Conservation (phyloP, 2,113 vertebrate genomes). For the Mormyrus lacerda region DNA sequence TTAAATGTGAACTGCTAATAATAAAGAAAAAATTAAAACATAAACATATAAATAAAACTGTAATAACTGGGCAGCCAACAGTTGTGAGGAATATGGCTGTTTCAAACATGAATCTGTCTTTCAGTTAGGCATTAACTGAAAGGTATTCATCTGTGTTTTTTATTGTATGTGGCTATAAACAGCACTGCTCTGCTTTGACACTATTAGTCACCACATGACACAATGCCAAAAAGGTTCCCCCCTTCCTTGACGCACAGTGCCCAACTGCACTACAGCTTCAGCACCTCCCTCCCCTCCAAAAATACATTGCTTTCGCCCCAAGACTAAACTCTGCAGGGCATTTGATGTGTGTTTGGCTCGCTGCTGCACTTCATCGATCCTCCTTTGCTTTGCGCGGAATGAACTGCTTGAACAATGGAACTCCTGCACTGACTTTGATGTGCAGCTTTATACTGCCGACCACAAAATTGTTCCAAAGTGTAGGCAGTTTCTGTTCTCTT, state of each 20-base stretch:
- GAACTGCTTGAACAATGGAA: neutral
- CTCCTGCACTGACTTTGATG: neutral
- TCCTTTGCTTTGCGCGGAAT: neutral
- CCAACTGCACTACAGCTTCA: neutral
- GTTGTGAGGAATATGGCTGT: neutral
- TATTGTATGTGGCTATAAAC: neutral
- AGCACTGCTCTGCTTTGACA: neutral
- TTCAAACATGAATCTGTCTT: neutral
- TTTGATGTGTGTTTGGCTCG: neutral
- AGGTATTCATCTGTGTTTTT: neutral
- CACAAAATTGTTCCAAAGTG: neutral
- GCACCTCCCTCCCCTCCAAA: neutral
- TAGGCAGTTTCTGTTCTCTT: neutral
- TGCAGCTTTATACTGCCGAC: neutral
- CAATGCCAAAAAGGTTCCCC: neutral
- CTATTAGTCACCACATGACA: neutral
- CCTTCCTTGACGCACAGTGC: neutral
- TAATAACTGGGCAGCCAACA: neutral
- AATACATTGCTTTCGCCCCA: neutral
- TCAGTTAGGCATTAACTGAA: neutral
- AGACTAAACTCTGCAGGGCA: neutral
- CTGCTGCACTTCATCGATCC: neutral
- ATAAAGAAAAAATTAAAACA: neutral
- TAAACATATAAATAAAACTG: neutral
- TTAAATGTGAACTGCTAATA: neutral